Evolutionary conservation across 2,888 invertebrate species (phyloP).

Genomic region (Marronus borbonicus): DNA sequence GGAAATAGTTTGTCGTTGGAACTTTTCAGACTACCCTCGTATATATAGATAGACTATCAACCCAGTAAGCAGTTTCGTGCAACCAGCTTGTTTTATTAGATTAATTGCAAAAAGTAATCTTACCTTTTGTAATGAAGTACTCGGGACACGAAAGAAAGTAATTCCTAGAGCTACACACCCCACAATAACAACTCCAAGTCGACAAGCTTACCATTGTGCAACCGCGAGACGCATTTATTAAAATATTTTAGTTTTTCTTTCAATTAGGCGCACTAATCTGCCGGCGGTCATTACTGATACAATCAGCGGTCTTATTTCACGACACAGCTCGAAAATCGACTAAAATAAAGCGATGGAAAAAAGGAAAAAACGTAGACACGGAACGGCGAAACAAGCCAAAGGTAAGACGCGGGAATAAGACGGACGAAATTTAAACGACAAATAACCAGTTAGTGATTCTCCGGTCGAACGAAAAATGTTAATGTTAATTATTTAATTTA

Average conservation of each 20-base stretch:
- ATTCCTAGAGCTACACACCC: slow-evolving; percentile 1
- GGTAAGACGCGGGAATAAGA: not conserved
- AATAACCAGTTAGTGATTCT: slow-evolving; percentile 45
- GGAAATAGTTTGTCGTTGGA: no score
- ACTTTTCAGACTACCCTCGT: no score
- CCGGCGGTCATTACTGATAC: slow-evolving; percentile 27
- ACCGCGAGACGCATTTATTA: slow-evolving; percentile 42
- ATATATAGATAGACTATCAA: no score
- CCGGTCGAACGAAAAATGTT: slow-evolving; percentile 40
- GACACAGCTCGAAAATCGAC: slow-evolving; percentile 10
- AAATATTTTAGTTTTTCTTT: slow-evolving; percentile 48
- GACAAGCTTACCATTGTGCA: slow-evolving; percentile 15
- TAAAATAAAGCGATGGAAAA: slow-evolving; percentile 7
- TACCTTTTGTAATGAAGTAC: slow-evolving; percentile 29
- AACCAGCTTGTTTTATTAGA: not conserved
- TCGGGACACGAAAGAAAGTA: slow-evolving; percentile 35
- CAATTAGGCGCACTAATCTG: slow-evolving; percentile 45
- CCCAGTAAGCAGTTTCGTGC: not conserved
- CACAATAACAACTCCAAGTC: not conserved
- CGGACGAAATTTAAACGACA: slow-evolving; percentile 45
- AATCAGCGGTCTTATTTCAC: slow-evolving; percentile 41
- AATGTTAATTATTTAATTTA: slow-evolving; percentile 48
- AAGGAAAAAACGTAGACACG: slow-evolving; percentile 7
- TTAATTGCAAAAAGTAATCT: slow-evolving; percentile 23
- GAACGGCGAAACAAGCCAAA: not conserved